A percentile compares a stretch with the other conserved stretches of the same genome.
Conservation (phyloP, 2,797 vertebrate species). For the Rhinella marina region DNA sequence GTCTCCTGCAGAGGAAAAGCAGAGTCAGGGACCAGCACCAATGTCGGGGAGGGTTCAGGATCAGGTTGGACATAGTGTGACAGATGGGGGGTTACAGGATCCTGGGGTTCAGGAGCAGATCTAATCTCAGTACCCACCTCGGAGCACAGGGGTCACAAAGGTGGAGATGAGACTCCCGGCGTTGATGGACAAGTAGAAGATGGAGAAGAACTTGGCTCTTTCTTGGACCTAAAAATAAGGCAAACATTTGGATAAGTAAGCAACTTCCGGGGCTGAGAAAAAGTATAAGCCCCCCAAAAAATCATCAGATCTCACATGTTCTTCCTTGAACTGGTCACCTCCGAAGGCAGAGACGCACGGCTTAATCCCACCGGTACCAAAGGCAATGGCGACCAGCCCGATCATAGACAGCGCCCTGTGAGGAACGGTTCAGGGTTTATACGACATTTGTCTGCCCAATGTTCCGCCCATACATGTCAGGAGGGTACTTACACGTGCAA, state of each 20-base stretch:
- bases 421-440: background rate
- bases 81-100: background rate
- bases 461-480: too few relatives aligned
- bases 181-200: constrained; percentile 98
- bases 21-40: background rate
- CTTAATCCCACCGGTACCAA: constrained; percentile 97
- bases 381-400: constrained; percentile 89
- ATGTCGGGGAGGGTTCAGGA: background rate
- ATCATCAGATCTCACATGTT: constrained; percentile 81
- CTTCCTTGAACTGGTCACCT: constrained; percentile 94
- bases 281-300: background rate
- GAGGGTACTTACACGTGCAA: constrained; percentile 86
- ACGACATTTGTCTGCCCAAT: too few relatives aligned
- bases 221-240: constrained; percentile 76
- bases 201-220: constrained; percentile 94
- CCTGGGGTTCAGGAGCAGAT: background rate
- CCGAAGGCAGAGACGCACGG: constrained; percentile 96
- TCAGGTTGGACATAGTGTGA: background rate
- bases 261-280: background rate
- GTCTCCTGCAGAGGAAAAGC: constrained; percentile 76
- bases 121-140: constrained; percentile 78
- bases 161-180: constrained; percentile 94
- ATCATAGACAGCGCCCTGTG: constrained; percentile 86
- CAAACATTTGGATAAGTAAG: background rate
- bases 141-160: constrained; percentile 90